phyloP scores from a whole-genome alignment of 2,888 invertebrate genomes.

The Acleris emargana region DNA sequence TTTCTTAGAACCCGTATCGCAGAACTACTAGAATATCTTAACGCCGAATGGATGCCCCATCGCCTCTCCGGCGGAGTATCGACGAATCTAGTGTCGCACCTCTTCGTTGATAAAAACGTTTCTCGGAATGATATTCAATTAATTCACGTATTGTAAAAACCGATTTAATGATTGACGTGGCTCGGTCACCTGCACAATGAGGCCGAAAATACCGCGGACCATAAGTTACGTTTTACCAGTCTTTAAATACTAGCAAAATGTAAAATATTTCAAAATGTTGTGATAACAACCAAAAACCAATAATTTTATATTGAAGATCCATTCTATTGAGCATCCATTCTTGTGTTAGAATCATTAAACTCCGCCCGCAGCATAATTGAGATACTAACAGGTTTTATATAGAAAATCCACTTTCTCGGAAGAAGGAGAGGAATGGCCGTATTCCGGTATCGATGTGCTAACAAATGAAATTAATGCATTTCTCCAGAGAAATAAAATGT shows the following conservation, averaged over 20 bases:
- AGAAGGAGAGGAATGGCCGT: conserved; percentile 59
- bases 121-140: no score
- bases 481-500: conserved; percentile 80
- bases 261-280: no score
- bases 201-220: no score
- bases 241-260: no score
- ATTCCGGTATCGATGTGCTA: conserved; percentile 73
- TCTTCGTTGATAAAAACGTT: no score
- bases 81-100: no score
- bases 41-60: no score
- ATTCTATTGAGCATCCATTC: not conserved
- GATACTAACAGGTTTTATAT: conserved; percentile 65
- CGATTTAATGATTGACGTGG: no score
- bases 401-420: conserved; percentile 67
- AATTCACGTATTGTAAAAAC: no score
- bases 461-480: conserved; percentile 82
- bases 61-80: no score
- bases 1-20: conserved; percentile 42
- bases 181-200: no score
- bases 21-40: conserved; percentile 23
- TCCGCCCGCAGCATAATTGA: conserved; percentile 19
- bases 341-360: conserved; percentile 22
- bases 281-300: not conserved
- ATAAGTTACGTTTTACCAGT: no score
- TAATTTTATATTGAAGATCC: not conserved